Percentiles rank a stretch among this genome's conserved stretches.
Conservation (phyloP, 2,888 invertebrate genomes). For the Zele albiditarsus region DNA sequence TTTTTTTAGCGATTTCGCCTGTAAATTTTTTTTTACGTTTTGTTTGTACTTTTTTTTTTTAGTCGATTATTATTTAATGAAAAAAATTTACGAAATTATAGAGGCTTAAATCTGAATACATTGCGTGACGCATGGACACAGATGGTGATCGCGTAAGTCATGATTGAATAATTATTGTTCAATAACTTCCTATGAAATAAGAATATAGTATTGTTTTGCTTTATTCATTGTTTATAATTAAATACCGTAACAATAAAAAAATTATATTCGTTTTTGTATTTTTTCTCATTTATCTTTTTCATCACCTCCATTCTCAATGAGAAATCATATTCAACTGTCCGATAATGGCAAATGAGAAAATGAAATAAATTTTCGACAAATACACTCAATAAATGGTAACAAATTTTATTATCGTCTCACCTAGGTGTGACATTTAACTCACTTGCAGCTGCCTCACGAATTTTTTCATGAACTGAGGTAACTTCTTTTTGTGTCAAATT, state of each 20-base stretch:
- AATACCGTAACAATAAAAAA: neutral
- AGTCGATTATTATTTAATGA: neutral
- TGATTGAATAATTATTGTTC: neutral
- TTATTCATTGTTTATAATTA: conserved; percentile 4
- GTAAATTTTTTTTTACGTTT: neutral
- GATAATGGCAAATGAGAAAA: neutral
- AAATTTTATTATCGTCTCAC: conserved; percentile 38
- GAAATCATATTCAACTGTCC: neutral
- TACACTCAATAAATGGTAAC: neutral
- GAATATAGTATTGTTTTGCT: neutral
- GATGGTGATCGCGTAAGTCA: neutral
- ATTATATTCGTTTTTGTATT: conserved; percentile 8
- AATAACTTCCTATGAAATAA: neutral
- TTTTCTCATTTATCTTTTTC: neutral
- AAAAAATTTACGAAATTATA: neutral
- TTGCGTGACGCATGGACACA: neutral
- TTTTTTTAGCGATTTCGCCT: neutral
- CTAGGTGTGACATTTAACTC: conserved; percentile 53
- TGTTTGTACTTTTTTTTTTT: neutral
- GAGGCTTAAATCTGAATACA: neutral
- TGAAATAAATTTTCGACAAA: neutral
- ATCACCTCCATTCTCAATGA: neutral
- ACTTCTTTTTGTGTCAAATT: conserved; percentile 92
- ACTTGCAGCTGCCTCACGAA: conserved; percentile 76
- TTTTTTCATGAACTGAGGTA: conserved; percentile 85